Evolutionary conservation across 2,888 invertebrate genomes (phyloP), one percentile per base, ranked within the genome.

Genomic region (Stramonita haemastoma): DNA sequence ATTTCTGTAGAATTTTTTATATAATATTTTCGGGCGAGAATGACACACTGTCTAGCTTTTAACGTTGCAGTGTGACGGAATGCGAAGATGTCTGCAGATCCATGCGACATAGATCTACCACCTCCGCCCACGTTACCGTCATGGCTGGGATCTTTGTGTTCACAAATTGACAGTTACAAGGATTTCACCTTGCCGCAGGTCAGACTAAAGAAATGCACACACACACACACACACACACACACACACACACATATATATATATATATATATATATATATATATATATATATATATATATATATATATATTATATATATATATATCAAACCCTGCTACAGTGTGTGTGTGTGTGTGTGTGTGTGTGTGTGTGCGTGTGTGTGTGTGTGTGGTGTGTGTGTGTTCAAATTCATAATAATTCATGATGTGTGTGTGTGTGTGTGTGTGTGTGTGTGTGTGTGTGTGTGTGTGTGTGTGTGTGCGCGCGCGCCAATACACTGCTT

Each of bases 141-240:
- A 36, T 89, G 89, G 89, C 34, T 89, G 70, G 85, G 84, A 15
- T 85, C 85, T 22, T 29, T 89, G 57, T 89, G 70, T 73, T 89
- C 85, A 22, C 89, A 89, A 29, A 89, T 89, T 73, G 73, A 89
- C 83, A 36, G 66, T n/a, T 89, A 46, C 56, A 85, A 70, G 34
- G 85, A 89, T 85, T 26, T 85, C 29, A 84, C 34, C 19, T 32
- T 85, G 56, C 89, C 89, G 2, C 89, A 89, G 89, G 89, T 89
- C 22, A 86, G 32, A 66, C 57, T 36, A 11, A 15, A 34, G 79
- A 32, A 22, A 34, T 79, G 17, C 34, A 17, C 19, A 77, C 0
- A 0, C 26, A 13, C 77, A 77, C 77, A 29, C 77, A 29, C 77
- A 77, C 29, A 79, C 79, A 79, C 79, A 34, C 79, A 70, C 79